These are phyloP conservation scores for Tupiocoris notatus DNA, from an alignment of 2,888 invertebrate species.

Conservation along the genomic window DNA sequence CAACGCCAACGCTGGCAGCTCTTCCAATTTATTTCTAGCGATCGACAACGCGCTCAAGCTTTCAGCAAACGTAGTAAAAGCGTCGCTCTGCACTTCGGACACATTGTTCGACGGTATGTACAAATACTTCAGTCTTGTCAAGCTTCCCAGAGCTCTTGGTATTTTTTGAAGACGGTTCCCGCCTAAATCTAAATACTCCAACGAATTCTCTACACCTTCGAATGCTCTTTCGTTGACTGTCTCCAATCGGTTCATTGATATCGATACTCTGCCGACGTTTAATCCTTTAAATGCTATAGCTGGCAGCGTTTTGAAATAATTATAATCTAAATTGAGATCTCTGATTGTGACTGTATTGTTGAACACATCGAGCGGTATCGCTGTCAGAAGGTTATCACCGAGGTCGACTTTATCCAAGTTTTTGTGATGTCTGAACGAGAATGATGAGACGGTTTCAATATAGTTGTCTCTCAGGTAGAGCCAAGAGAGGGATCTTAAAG, in stretches of 20 bases:
- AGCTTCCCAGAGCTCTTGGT: conserved; percentile 67
- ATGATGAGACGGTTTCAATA: conserved; percentile 59
- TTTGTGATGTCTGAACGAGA: conserved; percentile 61
- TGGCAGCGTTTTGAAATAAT: conserved; percentile 54
- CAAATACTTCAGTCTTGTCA: conserved; percentile 72
- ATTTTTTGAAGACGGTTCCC: conserved; percentile 71
- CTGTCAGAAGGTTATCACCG: conserved; percentile 76
- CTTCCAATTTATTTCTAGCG: conserved; percentile 75
- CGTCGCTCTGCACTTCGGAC: conserved; percentile 62
- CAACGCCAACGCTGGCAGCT: conserved; percentile 69
- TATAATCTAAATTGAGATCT: conserved; percentile 56
- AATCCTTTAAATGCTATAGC: conserved; percentile 55
- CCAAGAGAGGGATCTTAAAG: conserved; percentile 66
- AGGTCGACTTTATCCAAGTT: conserved; percentile 79
- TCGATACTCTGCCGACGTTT: conserved; percentile 71
- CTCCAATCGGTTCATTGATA: conserved; percentile 74
- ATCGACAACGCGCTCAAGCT: conserved; percentile 75
- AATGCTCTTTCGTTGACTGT: conserved; percentile 71
- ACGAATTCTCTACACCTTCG: conserved; percentile 67
- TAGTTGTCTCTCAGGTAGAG: conserved; percentile 68
- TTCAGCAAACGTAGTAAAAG: conserved; percentile 60
- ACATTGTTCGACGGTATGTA: conserved; percentile 80
- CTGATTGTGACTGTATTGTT: conserved; percentile 54
- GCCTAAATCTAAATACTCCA: conserved; percentile 81
- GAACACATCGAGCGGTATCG: conserved; percentile 57